phyloP scores from a whole-genome alignment of 2,888 invertebrate genomes.

The Bombylius discolor region DNA sequence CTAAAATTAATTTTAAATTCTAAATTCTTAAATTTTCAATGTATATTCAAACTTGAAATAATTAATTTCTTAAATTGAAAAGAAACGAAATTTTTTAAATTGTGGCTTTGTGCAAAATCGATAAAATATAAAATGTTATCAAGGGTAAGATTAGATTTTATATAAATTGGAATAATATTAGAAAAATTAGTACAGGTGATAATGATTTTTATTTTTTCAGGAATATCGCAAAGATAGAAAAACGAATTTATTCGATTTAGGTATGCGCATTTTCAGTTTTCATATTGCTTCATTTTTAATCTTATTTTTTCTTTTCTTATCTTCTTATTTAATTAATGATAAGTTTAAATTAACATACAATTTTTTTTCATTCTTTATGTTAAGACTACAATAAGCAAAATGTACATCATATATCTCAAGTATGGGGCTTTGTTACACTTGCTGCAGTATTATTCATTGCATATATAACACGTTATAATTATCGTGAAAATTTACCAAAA shows the following conservation, averaged over 20 bases:
- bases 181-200: too few relatives aligned
- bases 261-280: slow-evolving; percentile 4
- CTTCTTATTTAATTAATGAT: slow-evolving; percentile 3
- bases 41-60: too few relatives aligned
- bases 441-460: slow-evolving; percentile 18
- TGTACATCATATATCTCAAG: slow-evolving; percentile 23
- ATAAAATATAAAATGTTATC: too few relatives aligned
- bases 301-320: slow-evolving; percentile 1
- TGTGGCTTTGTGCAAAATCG: too few relatives aligned
- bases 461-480: slow-evolving; percentile 19
- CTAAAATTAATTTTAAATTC: too few relatives aligned
- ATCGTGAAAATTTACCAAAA: slow-evolving; percentile 21
- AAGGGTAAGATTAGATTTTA: too few relatives aligned
- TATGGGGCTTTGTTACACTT: slow-evolving; percentile 19
- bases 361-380: slow-evolving; percentile 1
- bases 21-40: too few relatives aligned
- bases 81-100: too few relatives aligned
- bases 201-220: slow-evolving; percentile 1
- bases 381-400: slow-evolving; percentile 23
- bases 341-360: background rate
- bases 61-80: too few relatives aligned
- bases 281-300: background rate
- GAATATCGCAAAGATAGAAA: slow-evolving; percentile 15
- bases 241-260: slow-evolving; percentile 13
- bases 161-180: too few relatives aligned